Evolutionary conservation across 2,113 vertebrate species (phyloP).

Genomic region (Bagarius yarrelli): DNA sequence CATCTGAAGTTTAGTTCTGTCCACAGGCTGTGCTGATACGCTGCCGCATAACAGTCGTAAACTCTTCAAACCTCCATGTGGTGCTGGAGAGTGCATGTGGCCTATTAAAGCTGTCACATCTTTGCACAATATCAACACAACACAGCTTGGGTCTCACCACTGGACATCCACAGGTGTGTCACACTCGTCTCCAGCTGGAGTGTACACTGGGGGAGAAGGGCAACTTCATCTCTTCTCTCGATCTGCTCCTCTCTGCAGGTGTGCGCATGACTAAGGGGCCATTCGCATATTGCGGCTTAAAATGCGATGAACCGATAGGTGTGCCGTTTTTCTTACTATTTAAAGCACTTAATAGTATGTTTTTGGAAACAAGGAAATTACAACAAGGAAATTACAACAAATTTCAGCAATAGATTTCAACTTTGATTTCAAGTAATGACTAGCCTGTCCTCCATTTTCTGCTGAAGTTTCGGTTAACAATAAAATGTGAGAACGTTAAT

Average conservation of each 20-base stretch:
- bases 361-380: no score
- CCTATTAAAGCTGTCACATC: not conserved
- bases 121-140: slow-evolving; percentile 1
- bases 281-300: not conserved
- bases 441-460: no score
- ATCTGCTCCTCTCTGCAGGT: slow-evolving; percentile 52
- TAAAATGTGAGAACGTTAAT: no score
- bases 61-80: not conserved
- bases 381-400: no score
- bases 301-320: no score
- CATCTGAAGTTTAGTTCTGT: not conserved
- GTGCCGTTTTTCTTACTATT: no score
- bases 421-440: no score
- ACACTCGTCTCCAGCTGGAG: slow-evolving; percentile 11
- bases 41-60: not conserved
- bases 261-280: slow-evolving; percentile 48
- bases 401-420: no score
- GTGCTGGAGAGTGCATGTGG: not conserved
- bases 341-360: no score
- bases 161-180: slow-evolving; percentile 59
- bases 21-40: slow-evolving; percentile 1
- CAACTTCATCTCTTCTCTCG: not conserved
- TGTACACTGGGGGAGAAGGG: slow-evolving; percentile 1
- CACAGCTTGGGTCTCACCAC: slow-evolving; percentile 2
- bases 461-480: no score